Conservation (phyloP, 2,113 vertebrate species). For the Nannospalax galili region DNA sequence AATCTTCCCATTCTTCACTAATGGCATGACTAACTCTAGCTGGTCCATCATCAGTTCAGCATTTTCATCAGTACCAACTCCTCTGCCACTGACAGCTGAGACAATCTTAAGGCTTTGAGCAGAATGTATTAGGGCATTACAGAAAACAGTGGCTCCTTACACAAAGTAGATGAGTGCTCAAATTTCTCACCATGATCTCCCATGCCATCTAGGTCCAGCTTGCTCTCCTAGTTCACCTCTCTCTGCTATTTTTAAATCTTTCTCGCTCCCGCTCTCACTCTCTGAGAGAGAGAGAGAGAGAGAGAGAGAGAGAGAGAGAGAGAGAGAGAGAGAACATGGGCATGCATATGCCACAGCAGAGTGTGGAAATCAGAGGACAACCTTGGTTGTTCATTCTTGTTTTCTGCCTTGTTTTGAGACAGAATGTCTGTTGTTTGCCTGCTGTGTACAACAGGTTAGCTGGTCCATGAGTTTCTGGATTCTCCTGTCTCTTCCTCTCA, state of each 20-base stretch:
- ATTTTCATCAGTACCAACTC: not conserved
- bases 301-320: no score
- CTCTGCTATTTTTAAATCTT: not conserved
- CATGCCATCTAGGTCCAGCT: not conserved
- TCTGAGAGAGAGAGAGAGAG: no score
- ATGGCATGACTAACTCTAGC: not conserved
- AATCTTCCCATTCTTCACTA: not conserved
- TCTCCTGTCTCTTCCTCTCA: not conserved
- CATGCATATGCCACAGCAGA: no score
- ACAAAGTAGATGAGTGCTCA: not conserved
- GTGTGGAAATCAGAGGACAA: not conserved
- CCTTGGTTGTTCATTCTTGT: not conserved
- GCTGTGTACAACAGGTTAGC: not conserved
- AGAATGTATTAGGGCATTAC: not conserved
- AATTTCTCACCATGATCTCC: not conserved
- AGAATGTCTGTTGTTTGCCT: not conserved
- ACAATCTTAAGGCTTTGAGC: not conserved
- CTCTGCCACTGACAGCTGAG: not conserved
- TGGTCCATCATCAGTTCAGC: not conserved
- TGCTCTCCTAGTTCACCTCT: not conserved
- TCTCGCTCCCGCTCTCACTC: no score
- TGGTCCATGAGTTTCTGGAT: not conserved
- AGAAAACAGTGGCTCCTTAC: not conserved
- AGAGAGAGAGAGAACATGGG: no score
- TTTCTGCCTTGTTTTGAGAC: not conserved